phyloP scores from a whole-genome alignment of 2,113 vertebrate genomes.

The Brachypteracias leptosomus region DNA sequence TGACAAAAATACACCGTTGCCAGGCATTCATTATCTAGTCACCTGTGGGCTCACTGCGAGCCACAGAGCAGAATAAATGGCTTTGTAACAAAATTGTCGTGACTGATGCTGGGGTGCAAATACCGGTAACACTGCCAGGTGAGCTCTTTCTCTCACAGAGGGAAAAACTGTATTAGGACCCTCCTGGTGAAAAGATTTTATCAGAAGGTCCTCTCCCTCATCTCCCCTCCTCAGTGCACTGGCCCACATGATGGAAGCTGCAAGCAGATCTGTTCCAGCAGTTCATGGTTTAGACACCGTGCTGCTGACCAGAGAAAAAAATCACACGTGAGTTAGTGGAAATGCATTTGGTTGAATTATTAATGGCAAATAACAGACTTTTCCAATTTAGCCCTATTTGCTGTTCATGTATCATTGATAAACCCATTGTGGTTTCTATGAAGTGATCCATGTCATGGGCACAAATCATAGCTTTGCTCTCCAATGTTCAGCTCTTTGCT shows the following conservation, averaged over 20 bases:
- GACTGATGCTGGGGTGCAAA: neutral
- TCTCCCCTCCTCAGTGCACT: neutral
- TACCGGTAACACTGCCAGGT: neutral
- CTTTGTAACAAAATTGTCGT: neutral
- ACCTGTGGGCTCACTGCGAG: neutral
- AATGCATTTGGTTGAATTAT: slow-evolving; percentile 31
- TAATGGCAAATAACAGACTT: slow-evolving; percentile 5
- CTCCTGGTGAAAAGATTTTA: neutral
- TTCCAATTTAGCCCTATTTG: neutral
- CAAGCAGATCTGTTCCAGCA: neutral
- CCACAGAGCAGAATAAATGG: neutral
- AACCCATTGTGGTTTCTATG: neutral
- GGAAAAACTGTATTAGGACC: neutral
- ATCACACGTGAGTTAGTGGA: neutral
- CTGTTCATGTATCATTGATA: slow-evolving; percentile 3
- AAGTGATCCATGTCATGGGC: neutral
- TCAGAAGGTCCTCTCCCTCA: neutral
- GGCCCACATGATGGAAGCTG: neutral
- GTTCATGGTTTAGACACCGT: neutral
- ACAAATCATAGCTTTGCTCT: neutral
- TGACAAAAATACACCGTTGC: neutral
- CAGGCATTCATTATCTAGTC: neutral
- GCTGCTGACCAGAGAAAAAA: neutral
- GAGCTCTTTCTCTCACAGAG: neutral
- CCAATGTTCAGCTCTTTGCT: neutral